Base-by-base conservation (phyloP, 2,888 invertebrate species). In the Philereme vetulata region DNA sequence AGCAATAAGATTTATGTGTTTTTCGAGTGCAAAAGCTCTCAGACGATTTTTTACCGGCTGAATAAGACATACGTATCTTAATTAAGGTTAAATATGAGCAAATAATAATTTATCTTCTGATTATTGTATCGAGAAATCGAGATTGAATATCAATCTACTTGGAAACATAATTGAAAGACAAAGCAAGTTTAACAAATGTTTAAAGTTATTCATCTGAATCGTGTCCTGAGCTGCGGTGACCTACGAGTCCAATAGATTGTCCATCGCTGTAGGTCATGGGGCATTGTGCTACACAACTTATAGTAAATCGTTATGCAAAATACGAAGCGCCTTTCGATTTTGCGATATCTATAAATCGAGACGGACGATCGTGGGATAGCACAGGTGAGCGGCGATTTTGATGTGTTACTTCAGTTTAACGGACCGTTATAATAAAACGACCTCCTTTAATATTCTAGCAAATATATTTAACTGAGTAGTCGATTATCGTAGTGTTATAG, bases 1-100 rank as follows among this genome's bases (percentile, higher is more conserved):
- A 85, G 89, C 86, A 84, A 81, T 84, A 86, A 87, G 90, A 91
- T 90, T 91, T 90, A 91, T 87, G 84, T 80, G 80, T 82, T 84
- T 84, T 85, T 81, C 81, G 75, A 78, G 80, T 76, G 76, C 77
- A 67, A 62, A 78, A 82, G 82, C 70, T 66, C 63, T 69, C 69
- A 70, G 72, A 71, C 66, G 50, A 68, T 72, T 70, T 68, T 69
- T 70, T 70, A 52, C 64, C 53, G 35, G 10, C 36, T 43, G 50
- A 47, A 44, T 53, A 54, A 66, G 57, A 62, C 60, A 60, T 60
- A 56, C 54, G 51, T 52, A 51, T 57, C 54, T 67, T 65, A 69
- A 70, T 67, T 67, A 66, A 48, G 45, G 62, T 57, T 51, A 49
- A 40, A 35, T 50, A 47, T 40, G 42, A 47, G 33, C 53, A 57